Evolutionary conservation across 2,113 vertebrate genomes (phyloP).

Genomic region (Actinemys pallida): DNA sequence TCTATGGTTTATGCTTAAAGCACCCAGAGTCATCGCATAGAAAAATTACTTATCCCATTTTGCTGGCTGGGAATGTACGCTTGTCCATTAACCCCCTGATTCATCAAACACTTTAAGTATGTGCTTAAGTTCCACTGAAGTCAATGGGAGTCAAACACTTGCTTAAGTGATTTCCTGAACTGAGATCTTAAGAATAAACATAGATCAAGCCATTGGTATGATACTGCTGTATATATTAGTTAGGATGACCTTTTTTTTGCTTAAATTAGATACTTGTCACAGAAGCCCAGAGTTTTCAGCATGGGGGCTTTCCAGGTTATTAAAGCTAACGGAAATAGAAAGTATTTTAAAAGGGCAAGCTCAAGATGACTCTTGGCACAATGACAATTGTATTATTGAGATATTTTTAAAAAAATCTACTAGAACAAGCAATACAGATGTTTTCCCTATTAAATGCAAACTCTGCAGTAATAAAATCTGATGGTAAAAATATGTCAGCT

Average conservation of each 20-base stretch:
- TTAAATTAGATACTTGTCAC: slow-evolving; percentile 41
- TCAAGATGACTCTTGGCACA: slow-evolving; percentile 34
- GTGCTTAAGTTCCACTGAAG: background rate
- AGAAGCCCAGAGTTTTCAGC: slow-evolving; percentile 41
- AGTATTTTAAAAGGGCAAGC: slow-evolving; percentile 57
- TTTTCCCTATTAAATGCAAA: slow-evolving; percentile 16
- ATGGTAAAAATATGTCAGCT: slow-evolving; percentile 47
- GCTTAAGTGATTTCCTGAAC: background rate
- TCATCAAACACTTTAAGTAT: background rate
- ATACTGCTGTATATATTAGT: slow-evolving; percentile 22
- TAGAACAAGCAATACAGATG: slow-evolving; percentile 18
- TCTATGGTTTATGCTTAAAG: background rate
- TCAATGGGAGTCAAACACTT: background rate
- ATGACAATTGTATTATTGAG: slow-evolving; percentile 14
- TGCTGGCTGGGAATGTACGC: background rate
- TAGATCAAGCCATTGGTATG: slow-evolving; percentile 5
- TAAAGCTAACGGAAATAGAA: slow-evolving; percentile 44
- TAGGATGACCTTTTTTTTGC: slow-evolving; percentile 47
- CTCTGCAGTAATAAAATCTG: slow-evolving; percentile 14
- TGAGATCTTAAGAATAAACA: slow-evolving; percentile 22
- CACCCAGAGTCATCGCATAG: background rate
- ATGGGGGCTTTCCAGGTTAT: slow-evolving; percentile 58
- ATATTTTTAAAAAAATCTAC: slow-evolving; percentile 38
- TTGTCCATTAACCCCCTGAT: background rate
- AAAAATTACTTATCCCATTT: background rate